Conservation (phyloP, 2,888 invertebrate genomes). For the Pseudoips prasinana region DNA sequence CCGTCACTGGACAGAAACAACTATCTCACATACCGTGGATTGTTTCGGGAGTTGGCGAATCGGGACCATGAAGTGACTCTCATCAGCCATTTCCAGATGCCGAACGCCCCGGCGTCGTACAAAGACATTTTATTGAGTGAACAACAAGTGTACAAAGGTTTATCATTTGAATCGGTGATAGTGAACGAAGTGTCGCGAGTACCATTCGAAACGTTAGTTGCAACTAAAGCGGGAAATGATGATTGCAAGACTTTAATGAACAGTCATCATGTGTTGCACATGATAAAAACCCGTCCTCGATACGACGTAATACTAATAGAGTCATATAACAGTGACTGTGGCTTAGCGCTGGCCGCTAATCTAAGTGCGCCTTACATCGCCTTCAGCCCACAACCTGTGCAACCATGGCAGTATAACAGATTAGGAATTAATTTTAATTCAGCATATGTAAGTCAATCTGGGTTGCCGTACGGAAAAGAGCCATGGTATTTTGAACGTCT, state of each 20-base stretch:
- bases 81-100: slow-evolving; percentile 74
- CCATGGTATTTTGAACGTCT: slow-evolving; percentile 74
- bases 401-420: slow-evolving; percentile 79
- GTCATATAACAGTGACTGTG: slow-evolving; percentile 88
- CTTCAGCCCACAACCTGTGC: slow-evolving; percentile 78
- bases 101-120: slow-evolving; percentile 73
- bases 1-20: slow-evolving; percentile 77
- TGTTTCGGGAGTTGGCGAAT: slow-evolving; percentile 74
- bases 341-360: slow-evolving; percentile 85
- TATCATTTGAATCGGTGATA: slow-evolving; percentile 74
- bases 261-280: slow-evolving; percentile 77
- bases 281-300: slow-evolving; percentile 70
- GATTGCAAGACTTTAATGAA: slow-evolving; percentile 75
- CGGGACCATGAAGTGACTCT: slow-evolving; percentile 80
- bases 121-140: slow-evolving; percentile 77
- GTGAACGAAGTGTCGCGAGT: slow-evolving; percentile 71
- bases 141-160: slow-evolving; percentile 62
- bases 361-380: slow-evolving; percentile 84
- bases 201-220: slow-evolving; percentile 72
- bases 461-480: slow-evolving; percentile 65
- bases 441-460: slow-evolving; percentile 70
- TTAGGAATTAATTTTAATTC: slow-evolving; percentile 78
- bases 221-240: slow-evolving; percentile 74
- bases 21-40: slow-evolving; percentile 71
- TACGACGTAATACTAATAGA: slow-evolving; percentile 88